A percentile compares a stretch with the other conserved stretches of the same genome.
Evolutionary conservation across 2,888 invertebrate genomes (phyloP).

Genomic region (Aspidiotus destructor): DNA sequence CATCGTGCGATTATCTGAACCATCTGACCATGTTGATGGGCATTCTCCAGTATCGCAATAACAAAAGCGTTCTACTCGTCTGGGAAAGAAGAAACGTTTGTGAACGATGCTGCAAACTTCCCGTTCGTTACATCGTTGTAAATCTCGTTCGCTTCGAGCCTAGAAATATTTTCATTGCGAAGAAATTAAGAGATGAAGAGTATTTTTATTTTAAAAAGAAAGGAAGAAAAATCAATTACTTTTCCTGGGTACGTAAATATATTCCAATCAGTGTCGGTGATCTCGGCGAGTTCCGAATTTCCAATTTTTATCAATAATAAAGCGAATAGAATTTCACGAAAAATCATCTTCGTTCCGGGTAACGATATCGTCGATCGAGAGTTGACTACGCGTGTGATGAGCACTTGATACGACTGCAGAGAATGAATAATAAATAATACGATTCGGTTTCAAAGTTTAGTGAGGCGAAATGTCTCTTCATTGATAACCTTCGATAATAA

Average conservation of each 20-base stretch:
- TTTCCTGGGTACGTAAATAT: slow-evolving; percentile 34
- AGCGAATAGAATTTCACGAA: background rate
- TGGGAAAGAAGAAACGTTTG: slow-evolving; percentile 50
- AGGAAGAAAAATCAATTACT: slow-evolving; percentile 5
- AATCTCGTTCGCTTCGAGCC: slow-evolving; percentile 53
- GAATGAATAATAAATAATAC: too few relatives aligned
- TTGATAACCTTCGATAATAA: background rate
- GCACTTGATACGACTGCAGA: too few relatives aligned
- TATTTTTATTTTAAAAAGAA: too few relatives aligned
- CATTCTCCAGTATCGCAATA: slow-evolving; percentile 49
- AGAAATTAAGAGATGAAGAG: background rate
- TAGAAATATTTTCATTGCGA: slow-evolving; percentile 38
- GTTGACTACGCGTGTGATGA: too few relatives aligned
- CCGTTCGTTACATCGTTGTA: slow-evolving; percentile 46
- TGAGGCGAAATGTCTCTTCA: too few relatives aligned
- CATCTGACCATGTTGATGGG: slow-evolving; percentile 45
- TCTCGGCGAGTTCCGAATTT: slow-evolving; percentile 9
- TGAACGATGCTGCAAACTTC: slow-evolving; percentile 50
- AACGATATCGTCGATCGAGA: background rate
- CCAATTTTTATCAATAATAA: background rate
- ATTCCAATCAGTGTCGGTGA: slow-evolving; percentile 22
- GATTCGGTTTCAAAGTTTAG: too few relatives aligned
- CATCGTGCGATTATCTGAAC: slow-evolving; percentile 42
- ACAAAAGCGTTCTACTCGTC: slow-evolving; percentile 52
- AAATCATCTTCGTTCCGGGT: slow-evolving; percentile 7